phyloP scores from a whole-genome alignment of 2,888 invertebrate species.

The Crepidodera aurea region DNA sequence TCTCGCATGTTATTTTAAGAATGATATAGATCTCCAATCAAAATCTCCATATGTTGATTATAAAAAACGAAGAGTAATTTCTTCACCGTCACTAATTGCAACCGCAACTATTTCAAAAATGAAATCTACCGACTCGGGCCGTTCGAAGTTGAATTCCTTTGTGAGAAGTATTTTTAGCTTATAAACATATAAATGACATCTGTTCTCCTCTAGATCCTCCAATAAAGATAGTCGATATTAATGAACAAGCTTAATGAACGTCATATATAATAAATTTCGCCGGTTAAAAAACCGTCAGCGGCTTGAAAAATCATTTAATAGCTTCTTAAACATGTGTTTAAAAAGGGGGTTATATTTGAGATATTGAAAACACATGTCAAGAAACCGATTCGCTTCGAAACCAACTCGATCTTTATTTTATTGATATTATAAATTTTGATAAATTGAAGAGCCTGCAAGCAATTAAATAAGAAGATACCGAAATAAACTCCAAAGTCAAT shows the following conservation, averaged over 20 bases:
- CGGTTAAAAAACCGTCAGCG: conserved; percentile 40
- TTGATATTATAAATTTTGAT: conserved; percentile 1
- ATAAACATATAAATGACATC: conserved; percentile 42
- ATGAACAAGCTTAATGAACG: conserved; percentile 46
- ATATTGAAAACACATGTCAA: conserved; percentile 46
- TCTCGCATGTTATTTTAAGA: conserved; percentile 7
- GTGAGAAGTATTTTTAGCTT: conserved; percentile 42
- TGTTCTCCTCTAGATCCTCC: conserved; percentile 44
- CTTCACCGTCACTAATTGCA: conserved; percentile 25
- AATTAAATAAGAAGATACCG: not conserved
- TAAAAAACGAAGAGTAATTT: conserved; percentile 14
- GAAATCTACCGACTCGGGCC: conserved; percentile 32
- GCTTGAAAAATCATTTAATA: conserved; percentile 47
- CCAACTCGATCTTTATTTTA: conserved; percentile 6
- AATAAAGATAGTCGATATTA: conserved; percentile 47
- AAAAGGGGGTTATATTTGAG: conserved; percentile 44
- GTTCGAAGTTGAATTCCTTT: conserved; percentile 38
- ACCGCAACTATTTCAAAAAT: conserved; percentile 32
- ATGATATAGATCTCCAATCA: conserved; percentile 20
- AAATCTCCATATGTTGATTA: conserved; percentile 27
- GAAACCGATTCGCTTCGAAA: not conserved
- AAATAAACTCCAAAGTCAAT: not conserved
- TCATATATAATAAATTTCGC: conserved; percentile 45
- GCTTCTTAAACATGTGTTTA: conserved; percentile 46
- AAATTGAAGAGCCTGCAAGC: not conserved